Base-by-base conservation (phyloP, 2,888 invertebrate genomes). In the Platynereis dumerilii region DNA sequence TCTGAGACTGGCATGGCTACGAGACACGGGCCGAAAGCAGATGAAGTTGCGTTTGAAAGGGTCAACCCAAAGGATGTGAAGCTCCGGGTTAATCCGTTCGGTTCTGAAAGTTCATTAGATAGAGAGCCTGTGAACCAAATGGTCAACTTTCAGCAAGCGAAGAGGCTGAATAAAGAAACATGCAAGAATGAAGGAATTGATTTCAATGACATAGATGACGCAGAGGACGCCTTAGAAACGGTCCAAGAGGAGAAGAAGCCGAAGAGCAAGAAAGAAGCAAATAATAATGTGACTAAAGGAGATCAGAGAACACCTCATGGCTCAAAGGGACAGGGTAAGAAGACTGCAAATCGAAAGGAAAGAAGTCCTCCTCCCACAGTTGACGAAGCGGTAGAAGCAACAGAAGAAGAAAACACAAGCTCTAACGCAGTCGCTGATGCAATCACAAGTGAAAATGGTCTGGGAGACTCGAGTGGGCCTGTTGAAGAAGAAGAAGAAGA, bases 61-160 rank as follows among this genome's bases (percentile, higher is more conserved):
- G 81, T 80, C 20, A 77, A 79, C 78, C 72, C 87, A 78, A 76
- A 86, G 22, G 87, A 88, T 65, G 88, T 91, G 24, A 88, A 89
- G 5, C 87, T 91, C 48, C 88, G 90, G 63, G 88, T 91, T 53
- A 91, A 91, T 76, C 89, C 89, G 2, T 85, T 91, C 74, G 83
- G 82, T n/a, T 82, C 83, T 0, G 76, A 78, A 58, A 78, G 72
- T 60, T 80, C 81, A 5, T 65, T 80, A 20, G 83, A 83, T 67
- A 75, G 70, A 53, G 60, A 65, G 5, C 62, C 56, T 3, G 71
- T 73, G n/a, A 63, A 71, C 17, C 73, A 73, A 12, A 66, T 72
- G 53, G 72, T 72, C 12, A 69, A 75, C 45, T 55, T 80, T n/a
- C 66, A 72, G 15, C 74, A 72, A 22, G 79, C 75, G 2, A 77